Conservation (phyloP, 2,797 vertebrate genomes). For the Urophycis tenuis region DNA sequence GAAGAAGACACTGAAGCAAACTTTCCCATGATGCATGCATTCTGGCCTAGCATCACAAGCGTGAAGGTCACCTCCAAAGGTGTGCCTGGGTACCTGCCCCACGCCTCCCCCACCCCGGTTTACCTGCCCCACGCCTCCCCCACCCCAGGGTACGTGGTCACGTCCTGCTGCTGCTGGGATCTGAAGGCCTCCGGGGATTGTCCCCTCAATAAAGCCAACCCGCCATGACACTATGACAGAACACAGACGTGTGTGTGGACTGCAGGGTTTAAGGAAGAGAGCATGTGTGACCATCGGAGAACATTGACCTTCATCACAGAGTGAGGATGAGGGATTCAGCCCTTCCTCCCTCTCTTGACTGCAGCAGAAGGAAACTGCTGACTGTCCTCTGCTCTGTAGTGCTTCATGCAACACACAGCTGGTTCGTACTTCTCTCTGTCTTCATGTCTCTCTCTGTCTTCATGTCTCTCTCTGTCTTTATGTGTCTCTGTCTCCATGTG, state of each 20-base stretch:
- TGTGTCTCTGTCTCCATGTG: neutral
- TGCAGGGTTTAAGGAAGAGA: neutral
- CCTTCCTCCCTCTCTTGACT: neutral
- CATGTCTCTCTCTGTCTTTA: neutral
- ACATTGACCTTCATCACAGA: neutral
- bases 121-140: neutral
- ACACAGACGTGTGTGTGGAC: neutral
- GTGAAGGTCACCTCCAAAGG: neutral
- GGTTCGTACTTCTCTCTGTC: too few relatives aligned
- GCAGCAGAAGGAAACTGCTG: slow-evolving; percentile 13
- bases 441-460: neutral
- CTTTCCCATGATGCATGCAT: neutral
- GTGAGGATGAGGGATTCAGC: neutral
- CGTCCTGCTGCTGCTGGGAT: neutral
- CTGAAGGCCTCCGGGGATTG: neutral
- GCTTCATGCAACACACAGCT: neutral
- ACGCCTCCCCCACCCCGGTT: neutral
- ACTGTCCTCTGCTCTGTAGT: neutral
- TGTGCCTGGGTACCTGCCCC: neutral
- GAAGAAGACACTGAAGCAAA: neutral
- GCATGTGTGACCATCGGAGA: neutral
- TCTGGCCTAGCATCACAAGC: neutral
- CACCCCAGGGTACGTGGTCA: neutral
- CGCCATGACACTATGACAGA: neutral
- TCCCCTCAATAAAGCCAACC: neutral